phyloP scores from a whole-genome alignment of 2,888 invertebrate species.

The Matsumyia berberina region DNA sequence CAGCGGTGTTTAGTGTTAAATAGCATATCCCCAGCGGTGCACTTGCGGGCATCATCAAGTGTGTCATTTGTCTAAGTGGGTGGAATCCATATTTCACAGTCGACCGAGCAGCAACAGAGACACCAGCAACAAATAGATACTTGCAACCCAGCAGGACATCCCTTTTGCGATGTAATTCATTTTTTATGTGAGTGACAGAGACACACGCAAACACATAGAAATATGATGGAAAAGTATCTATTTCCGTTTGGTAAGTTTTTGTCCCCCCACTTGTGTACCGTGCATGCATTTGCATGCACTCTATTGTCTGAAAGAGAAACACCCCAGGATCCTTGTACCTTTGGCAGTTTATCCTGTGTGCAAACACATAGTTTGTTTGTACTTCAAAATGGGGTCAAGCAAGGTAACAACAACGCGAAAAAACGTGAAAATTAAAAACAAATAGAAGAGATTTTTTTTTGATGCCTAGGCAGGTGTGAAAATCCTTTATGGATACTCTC shows the following conservation, averaged over 20 bases:
- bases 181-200: constrained; percentile 21
- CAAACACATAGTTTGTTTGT: not conserved
- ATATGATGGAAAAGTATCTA: constrained; percentile 55
- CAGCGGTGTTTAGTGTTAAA: constrained; percentile 21
- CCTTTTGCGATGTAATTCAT: constrained; percentile 31
- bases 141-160: constrained; percentile 27
- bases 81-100: constrained; percentile 39
- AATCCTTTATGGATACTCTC: too few species aligned
- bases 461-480: too few species aligned
- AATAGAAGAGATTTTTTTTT: too few species aligned
- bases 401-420: not conserved
- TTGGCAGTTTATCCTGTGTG: constrained; percentile 12
- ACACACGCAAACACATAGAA: constrained; percentile 7
- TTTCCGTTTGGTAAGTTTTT: constrained; percentile 47
- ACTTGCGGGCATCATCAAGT: not conserved
- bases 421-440: constrained; percentile 28
- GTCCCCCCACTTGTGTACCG: not conserved
- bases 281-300: constrained; percentile 14
- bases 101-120: constrained; percentile 15
- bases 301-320: constrained; percentile 28
- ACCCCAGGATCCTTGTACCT: constrained; percentile 12
- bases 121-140: constrained; percentile 28
- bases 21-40: not conserved
- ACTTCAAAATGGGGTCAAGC: not conserved
- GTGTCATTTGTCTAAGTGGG: constrained; percentile 27